Conservation (phyloP, 2,888 invertebrate genomes). For the Ferrisia virgata region DNA sequence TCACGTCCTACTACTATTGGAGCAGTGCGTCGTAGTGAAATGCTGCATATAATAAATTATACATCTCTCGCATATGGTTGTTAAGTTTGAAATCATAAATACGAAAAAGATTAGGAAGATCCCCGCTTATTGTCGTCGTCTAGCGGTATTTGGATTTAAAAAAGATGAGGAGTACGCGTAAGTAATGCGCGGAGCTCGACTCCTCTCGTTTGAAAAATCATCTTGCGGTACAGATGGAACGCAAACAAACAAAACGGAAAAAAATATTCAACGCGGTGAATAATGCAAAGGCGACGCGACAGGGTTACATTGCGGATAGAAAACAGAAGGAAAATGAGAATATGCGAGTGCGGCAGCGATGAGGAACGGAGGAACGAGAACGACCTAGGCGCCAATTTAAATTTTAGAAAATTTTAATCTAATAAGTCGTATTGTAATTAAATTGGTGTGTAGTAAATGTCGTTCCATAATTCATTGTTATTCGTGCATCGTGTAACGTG, state of each 20-base stretch:
- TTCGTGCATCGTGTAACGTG: not conserved
- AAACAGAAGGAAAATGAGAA: constrained; percentile 33
- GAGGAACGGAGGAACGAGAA: not conserved
- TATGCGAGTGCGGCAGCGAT: too few species aligned
- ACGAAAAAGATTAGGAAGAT: not conserved
- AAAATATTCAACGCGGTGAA: not conserved
- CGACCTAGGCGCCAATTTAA: constrained; percentile 32
- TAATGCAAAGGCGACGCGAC: not conserved
- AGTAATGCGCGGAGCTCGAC: not conserved
- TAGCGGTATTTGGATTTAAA: not conserved
- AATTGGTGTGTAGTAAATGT: constrained; percentile 18
- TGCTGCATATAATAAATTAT: not conserved
- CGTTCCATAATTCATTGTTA: constrained; percentile 8
- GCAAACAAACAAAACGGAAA: too few species aligned
- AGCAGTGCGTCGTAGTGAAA: not conserved
- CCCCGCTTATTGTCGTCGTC: not conserved
- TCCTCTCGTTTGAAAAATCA: not conserved
- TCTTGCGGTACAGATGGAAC: not conserved
- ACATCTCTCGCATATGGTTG: not conserved
- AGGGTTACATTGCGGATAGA: constrained; percentile 24
- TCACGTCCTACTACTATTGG: not conserved
- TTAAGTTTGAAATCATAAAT: not conserved
- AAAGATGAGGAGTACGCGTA: not conserved
- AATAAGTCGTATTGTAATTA: constrained; percentile 14
- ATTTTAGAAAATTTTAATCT: constrained; percentile 15